Evolutionary conservation across 2,113 vertebrate genomes (phyloP).

Genomic region (Phocoena sinus): DNA sequence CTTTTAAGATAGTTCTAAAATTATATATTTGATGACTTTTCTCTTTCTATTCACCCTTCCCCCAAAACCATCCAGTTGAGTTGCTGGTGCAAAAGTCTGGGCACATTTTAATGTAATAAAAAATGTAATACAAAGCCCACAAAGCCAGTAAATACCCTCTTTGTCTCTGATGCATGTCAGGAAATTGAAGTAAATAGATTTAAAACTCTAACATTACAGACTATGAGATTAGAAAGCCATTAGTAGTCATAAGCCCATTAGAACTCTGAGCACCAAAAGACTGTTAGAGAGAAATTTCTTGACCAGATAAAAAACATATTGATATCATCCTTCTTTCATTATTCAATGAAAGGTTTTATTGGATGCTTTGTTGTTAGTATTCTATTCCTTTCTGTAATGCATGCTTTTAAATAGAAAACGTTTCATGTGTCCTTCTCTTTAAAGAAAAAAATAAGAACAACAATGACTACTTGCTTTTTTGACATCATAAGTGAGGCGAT

Average conservation of each 20-base stretch:
- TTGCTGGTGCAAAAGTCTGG: constrained; percentile 73
- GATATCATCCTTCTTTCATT: constrained; percentile 75
- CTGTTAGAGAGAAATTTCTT: constrained; percentile 73
- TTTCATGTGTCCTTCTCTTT: constrained; percentile 5
- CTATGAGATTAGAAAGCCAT: constrained; percentile 82
- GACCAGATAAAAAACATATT: constrained; percentile 76
- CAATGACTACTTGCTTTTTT: background rate
- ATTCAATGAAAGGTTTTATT: constrained; percentile 75
- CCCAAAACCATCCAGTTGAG: constrained; percentile 16
- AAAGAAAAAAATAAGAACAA: background rate
- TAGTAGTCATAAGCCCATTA: constrained; percentile 75
- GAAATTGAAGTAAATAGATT: constrained; percentile 82
- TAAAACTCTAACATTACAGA: constrained; percentile 77
- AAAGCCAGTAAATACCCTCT: constrained; percentile 72
- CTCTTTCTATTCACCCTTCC: background rate
- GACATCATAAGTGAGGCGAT: background rate
- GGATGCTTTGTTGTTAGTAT: constrained; percentile 13
- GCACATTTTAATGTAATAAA: constrained; percentile 77
- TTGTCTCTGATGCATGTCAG: constrained; percentile 75
- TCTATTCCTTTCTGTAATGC: constrained; percentile 45
- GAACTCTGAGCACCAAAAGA: constrained; percentile 67
- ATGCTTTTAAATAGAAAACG: constrained; percentile 32
- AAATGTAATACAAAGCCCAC: constrained; percentile 72
- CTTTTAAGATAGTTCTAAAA: constrained; percentile 25
- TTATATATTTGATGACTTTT: constrained; percentile 36